Evolutionary conservation across 2,797 vertebrate species (phyloP), one percentile per base, ranked within the genome.

Genomic region (Pseudochromis fuscus): DNA sequence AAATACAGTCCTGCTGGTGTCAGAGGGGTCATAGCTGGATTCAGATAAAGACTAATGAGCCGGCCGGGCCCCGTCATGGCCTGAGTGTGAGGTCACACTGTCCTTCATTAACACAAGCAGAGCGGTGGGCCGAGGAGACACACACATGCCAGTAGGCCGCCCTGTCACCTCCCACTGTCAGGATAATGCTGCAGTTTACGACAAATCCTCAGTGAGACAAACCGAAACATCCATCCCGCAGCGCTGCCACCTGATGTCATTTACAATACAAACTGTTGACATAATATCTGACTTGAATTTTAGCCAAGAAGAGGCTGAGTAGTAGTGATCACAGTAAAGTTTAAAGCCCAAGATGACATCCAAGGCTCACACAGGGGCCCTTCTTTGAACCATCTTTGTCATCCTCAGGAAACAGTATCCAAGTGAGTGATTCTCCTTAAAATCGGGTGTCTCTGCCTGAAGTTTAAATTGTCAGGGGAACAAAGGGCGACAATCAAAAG

Each of bases 91-190:
- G 86, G 82, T 87, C 83, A 74, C 13, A 31, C 61, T 72, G 89
- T 85, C 86, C 85, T 88, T 90, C 77, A 73, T 88, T 52, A 78
- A 35, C 75, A 65, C 59, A 46, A 49, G 38, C 74, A 71, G 72
- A 63, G 67, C 70, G 27, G 40, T 61, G 28, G 45, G 57, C 24
- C 3, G 30, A 57, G 50, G 61, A 72, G 68, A 65, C 55, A 48
- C 53, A 63, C 23, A 46, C 53, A 57, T n/a, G 24, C 16, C 67
- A 45, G 63, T 9, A 64, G 49, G 56, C 45, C 35, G 57, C 46
- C 70, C 48, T 42, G 46, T 83, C 72, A 70, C 66, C 77, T 63
- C 73, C 79, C 44, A 19, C 74, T 46, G 74, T 69, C 46, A 72
- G 19, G 67, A 16, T 42, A 76, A 66, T 10, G n/a, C 67, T 30